Evolutionary conservation across 1,140 invertebrate species (phyloP).

Genomic region (Atopsyche davidsoni): DNA sequence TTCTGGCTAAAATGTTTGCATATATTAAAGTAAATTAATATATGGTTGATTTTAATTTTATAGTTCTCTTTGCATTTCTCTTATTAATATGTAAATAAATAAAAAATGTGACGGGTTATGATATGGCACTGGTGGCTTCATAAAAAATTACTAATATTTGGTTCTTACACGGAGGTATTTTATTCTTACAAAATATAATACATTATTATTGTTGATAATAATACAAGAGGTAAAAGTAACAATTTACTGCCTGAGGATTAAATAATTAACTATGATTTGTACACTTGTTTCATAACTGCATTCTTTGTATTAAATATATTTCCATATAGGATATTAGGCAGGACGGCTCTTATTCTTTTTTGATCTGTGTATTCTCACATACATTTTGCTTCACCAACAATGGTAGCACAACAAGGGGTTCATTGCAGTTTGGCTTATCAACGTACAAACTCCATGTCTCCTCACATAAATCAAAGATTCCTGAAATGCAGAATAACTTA

Average conservation of each 20-base stretch:
- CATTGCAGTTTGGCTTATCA: constrained; percentile 56
- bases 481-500: constrained; percentile 40
- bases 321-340: not conserved
- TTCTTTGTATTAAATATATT: not conserved
- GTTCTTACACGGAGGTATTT: too few species aligned
- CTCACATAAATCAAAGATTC: constrained; percentile 63
- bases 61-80: too few species aligned
- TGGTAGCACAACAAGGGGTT: constrained; percentile 60
- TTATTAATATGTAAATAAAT: too few species aligned
- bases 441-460: constrained; percentile 67
- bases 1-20: too few species aligned
- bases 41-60: too few species aligned
- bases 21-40: too few species aligned
- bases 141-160: too few species aligned
- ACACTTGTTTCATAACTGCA: not conserved
- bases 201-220: not conserved
- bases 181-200: too few species aligned
- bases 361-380: not conserved
- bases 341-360: not conserved
- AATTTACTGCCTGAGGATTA: not conserved
- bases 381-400: constrained; percentile 33
- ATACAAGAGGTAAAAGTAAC: not conserved
- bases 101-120: too few species aligned
- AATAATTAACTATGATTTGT: too few species aligned
- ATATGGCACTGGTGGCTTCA: too few species aligned